Conservation (phyloP, 2,113 vertebrate species). For the Lampris incognitus region DNA sequence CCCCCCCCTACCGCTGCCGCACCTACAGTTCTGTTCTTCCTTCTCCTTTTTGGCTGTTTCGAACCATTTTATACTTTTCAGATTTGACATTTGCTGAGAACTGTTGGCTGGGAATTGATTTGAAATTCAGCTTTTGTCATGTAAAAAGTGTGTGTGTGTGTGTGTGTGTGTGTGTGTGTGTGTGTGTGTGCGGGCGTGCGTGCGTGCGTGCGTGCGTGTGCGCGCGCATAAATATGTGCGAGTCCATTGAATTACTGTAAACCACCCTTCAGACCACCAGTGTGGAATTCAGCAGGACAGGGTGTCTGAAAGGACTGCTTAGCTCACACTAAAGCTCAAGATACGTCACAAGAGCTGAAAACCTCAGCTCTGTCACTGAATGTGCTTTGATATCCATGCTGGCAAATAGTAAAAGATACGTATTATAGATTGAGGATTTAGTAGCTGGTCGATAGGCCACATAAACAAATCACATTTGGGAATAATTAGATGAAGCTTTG, state of each 20-base stretch:
- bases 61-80: too few relatives aligned
- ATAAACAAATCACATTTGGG: too few relatives aligned
- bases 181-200: too few relatives aligned
- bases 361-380: too few relatives aligned
- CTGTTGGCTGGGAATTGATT: background rate
- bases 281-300: background rate
- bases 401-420: background rate
- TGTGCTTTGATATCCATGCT: background rate
- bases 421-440: background rate
- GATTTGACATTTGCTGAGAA: background rate
- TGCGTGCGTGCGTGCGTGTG: too few relatives aligned
- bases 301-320: background rate
- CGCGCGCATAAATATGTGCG: too few relatives aligned
- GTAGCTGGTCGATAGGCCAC: background rate
- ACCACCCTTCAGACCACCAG: too few relatives aligned
- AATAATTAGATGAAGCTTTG: too few relatives aligned
- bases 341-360: background rate
- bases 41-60: too few relatives aligned
- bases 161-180: background rate
- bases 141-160: background rate
- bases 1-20: too few relatives aligned
- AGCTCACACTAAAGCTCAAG: conserved; percentile 26
- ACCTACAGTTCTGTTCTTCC: too few relatives aligned
- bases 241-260: too few relatives aligned
- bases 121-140: conserved; percentile 11